Evolutionary conservation across 2,797 vertebrate species (phyloP).

Genomic region (Enteromius unitaeniatus): DNA sequence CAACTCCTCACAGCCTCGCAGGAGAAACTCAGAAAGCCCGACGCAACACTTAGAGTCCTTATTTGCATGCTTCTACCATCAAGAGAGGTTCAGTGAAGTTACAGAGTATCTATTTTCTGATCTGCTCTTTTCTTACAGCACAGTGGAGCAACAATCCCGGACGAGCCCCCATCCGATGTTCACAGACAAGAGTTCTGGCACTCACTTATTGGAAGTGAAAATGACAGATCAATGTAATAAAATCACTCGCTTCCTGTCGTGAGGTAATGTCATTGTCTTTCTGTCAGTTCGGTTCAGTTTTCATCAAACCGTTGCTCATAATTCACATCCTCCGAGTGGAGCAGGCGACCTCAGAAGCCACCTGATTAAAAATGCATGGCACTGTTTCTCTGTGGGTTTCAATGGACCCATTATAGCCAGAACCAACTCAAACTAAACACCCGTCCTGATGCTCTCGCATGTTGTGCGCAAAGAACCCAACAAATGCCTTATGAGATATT

Average conservation of each 20-base stretch:
- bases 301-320: slow-evolving; percentile 22
- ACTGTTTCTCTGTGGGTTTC: slow-evolving; percentile 71
- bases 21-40: slow-evolving; percentile 70
- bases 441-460: neutral
- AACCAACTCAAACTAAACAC: slow-evolving; percentile 4
- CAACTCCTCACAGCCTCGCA: slow-evolving; percentile 83
- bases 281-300: neutral
- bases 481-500: neutral
- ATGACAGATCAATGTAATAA: slow-evolving; percentile 17
- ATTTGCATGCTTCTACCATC: slow-evolving; percentile 68
- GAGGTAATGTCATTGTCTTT: slow-evolving; percentile 34
- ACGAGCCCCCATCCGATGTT: slow-evolving; percentile 5
- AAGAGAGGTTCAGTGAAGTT: neutral
- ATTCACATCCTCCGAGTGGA: slow-evolving; percentile 41
- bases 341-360: slow-evolving; percentile 66
- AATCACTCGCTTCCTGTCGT: slow-evolving; percentile 24
- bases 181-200: neutral
- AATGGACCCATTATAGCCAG: slow-evolving; percentile 73
- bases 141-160: neutral
- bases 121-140: neutral
- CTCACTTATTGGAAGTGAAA: slow-evolving; percentile 9
- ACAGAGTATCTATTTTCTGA: neutral
- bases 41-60: slow-evolving; percentile 70
- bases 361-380: slow-evolving; percentile 87
- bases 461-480: too few relatives aligned